These are phyloP conservation scores for Sitodiplosis mosellana DNA, from an alignment of 1,140 invertebrate genomes.

Conservation along the genomic window DNA sequence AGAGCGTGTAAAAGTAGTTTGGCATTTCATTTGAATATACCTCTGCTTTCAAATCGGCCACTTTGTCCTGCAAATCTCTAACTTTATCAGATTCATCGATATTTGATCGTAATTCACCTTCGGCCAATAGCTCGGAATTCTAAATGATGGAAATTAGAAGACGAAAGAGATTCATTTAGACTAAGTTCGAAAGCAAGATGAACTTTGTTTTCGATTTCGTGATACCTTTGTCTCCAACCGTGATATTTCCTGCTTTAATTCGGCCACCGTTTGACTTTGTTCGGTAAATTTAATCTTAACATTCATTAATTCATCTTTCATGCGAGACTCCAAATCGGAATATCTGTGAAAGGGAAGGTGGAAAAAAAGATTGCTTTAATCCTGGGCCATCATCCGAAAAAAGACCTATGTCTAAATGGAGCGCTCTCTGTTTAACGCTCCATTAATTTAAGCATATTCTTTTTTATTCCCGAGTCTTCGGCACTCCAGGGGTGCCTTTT, in stretches of 20 bases:
- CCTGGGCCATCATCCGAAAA: no score
- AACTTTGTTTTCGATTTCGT: conserved; percentile 2
- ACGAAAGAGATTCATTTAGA: neutral
- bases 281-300: conserved; percentile 86
- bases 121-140: conserved; percentile 83
- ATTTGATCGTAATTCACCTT: conserved; percentile 66
- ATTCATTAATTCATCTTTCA: conserved; percentile 90
- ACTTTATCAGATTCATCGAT: conserved; percentile 66
- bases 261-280: conserved; percentile 82
- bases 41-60: conserved; percentile 81
- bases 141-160: conserved; percentile 23
- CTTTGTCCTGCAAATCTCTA: conserved; percentile 74
- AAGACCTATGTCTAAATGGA: no score
- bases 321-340: conserved; percentile 60
- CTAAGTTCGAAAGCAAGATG: neutral
- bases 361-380: no score
- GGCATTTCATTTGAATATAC: conserved; percentile 30
- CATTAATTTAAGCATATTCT: no score
- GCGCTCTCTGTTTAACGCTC: no score
- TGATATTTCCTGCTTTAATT: conserved; percentile 86
- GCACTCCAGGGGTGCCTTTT: no score
- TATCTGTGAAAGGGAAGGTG: conserved; percentile 28
- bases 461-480: no score
- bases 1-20: neutral
- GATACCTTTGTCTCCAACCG: conserved; percentile 77